Conservation (phyloP, 2,888 invertebrate genomes). For the Lypha dubia region DNA sequence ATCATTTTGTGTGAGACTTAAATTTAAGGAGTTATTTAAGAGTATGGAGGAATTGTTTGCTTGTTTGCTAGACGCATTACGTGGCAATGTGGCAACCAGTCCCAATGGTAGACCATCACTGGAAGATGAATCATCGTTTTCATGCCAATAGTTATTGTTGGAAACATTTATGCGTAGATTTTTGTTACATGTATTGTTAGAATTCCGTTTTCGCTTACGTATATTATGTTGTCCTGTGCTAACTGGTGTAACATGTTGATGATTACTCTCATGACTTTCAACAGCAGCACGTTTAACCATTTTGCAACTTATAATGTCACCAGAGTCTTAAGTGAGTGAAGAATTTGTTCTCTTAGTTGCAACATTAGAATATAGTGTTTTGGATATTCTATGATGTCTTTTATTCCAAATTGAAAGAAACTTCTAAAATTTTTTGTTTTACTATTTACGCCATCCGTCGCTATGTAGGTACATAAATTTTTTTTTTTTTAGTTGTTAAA, state of each 20-base stretch:
- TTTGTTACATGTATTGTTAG: slow-evolving; percentile 66
- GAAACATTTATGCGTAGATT: slow-evolving; percentile 73
- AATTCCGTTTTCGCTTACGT: slow-evolving; percentile 79
- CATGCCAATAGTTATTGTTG: slow-evolving; percentile 76
- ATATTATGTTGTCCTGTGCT: slow-evolving; percentile 74
- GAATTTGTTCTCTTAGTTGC: not conserved
- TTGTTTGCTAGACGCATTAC: slow-evolving; percentile 74
- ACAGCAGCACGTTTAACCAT: slow-evolving; percentile 80
- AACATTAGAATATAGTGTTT: slow-evolving; percentile 8
- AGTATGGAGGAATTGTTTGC: slow-evolving; percentile 75
- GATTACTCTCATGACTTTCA: slow-evolving; percentile 52
- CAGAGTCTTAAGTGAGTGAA: not conserved
- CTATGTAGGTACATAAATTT: slow-evolving; percentile 59
- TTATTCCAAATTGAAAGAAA: slow-evolving; percentile 8
- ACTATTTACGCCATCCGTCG: slow-evolving; percentile 45
- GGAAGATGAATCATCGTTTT: slow-evolving; percentile 80
- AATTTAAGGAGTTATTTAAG: slow-evolving; percentile 74
- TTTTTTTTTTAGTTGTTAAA: slow-evolving; percentile 34
- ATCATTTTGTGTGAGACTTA: slow-evolving; percentile 57
- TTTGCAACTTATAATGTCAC: slow-evolving; percentile 10
- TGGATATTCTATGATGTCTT: not conserved
- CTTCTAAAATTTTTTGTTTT: slow-evolving; percentile 5
- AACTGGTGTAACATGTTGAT: slow-evolving; percentile 73
- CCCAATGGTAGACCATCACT: slow-evolving; percentile 74
- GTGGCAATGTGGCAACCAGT: slow-evolving; percentile 48